phyloP scores from a whole-genome alignment of 2,888 invertebrate species.

The Pterostichus niger region DNA sequence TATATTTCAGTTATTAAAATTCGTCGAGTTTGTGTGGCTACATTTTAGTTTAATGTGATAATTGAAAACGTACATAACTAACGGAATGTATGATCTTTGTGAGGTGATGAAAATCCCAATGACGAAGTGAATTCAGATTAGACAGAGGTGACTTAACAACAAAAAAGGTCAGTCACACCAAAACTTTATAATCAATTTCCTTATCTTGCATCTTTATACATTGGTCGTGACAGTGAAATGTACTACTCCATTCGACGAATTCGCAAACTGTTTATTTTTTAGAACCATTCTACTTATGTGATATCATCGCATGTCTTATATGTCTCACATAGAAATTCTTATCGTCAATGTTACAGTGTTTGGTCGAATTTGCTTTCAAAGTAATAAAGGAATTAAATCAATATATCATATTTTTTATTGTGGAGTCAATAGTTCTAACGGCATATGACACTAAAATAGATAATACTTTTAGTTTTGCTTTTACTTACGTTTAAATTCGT shows the following conservation, averaged over 20 bases:
- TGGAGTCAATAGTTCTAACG: not conserved
- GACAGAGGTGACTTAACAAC: conserved; percentile 27
- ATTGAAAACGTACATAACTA: too few species aligned
- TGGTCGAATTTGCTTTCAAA: not conserved
- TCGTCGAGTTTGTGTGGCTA: too few species aligned
- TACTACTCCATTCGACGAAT: conserved; percentile 24
- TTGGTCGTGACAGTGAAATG: conserved; percentile 30
- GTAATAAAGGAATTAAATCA: conserved; percentile 34
- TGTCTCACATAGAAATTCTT: conserved; percentile 12
- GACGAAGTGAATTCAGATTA: not conserved
- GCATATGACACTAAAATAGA: not conserved
- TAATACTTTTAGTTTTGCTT: too few species aligned
- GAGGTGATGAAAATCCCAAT: not conserved
- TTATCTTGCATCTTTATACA: conserved; percentile 24
- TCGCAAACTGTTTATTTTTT: conserved; percentile 44
- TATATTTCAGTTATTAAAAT: too few species aligned
- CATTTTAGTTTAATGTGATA: too few species aligned
- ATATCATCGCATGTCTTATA: conserved; percentile 13
- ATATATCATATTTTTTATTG: conserved; percentile 6
- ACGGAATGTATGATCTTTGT: not conserved
- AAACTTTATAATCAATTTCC: conserved; percentile 28
- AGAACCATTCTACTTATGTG: conserved; percentile 5
- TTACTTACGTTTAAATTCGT: too few species aligned
- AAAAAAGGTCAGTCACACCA: conserved; percentile 43
- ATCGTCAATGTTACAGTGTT: not conserved